Evolutionary conservation across 2,797 vertebrate genomes (phyloP).

Genomic region (Micromesistius poutassou): DNA sequence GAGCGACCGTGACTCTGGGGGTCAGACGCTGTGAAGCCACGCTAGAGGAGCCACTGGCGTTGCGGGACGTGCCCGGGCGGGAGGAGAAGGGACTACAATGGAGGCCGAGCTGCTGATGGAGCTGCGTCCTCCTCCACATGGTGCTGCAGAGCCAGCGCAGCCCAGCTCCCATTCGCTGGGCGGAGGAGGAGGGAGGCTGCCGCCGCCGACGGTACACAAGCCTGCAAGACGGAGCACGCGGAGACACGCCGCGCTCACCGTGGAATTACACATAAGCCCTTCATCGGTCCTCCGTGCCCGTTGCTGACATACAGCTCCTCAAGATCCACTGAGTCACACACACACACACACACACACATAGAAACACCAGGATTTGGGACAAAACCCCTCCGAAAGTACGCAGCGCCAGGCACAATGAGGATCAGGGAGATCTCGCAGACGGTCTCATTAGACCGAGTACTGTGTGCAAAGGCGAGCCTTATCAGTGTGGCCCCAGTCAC

Average conservation of each 20-base stretch:
- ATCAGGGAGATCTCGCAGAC: slow-evolving; percentile 34
- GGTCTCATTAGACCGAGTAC: slow-evolving; percentile 25
- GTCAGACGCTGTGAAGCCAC: slow-evolving; percentile 60
- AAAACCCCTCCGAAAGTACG: slow-evolving; percentile 49
- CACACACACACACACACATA: slow-evolving; percentile 30
- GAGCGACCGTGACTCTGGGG: slow-evolving; percentile 3
- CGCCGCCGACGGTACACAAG: slow-evolving; percentile 64
- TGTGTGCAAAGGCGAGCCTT: slow-evolving; percentile 21
- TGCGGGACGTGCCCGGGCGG: slow-evolving; percentile 45
- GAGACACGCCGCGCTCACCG: slow-evolving; percentile 52
- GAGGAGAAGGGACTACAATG: slow-evolving; percentile 22
- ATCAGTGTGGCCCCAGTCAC: slow-evolving; percentile 58
- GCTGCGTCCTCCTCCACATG: slow-evolving; percentile 43
- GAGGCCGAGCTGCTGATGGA: slow-evolving; percentile 51
- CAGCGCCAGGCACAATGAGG: slow-evolving; percentile 49
- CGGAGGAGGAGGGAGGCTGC: slow-evolving; percentile 64
- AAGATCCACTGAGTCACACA: slow-evolving; percentile 55
- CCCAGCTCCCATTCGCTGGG: slow-evolving; percentile 52
- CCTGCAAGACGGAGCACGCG: slow-evolving; percentile 75
- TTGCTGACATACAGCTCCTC: slow-evolving; percentile 60
- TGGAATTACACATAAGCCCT: slow-evolving; percentile 79
- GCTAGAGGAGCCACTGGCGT: slow-evolving; percentile 20
- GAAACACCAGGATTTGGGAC: slow-evolving; percentile 44
- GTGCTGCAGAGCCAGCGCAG: slow-evolving; percentile 42
- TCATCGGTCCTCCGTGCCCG: slow-evolving; percentile 68